A percentile compares a stretch with the other conserved stretches of the same genome.
phyloP scores from a whole-genome alignment of 1,140 invertebrate species.

The Drosophila murphyi region DNA sequence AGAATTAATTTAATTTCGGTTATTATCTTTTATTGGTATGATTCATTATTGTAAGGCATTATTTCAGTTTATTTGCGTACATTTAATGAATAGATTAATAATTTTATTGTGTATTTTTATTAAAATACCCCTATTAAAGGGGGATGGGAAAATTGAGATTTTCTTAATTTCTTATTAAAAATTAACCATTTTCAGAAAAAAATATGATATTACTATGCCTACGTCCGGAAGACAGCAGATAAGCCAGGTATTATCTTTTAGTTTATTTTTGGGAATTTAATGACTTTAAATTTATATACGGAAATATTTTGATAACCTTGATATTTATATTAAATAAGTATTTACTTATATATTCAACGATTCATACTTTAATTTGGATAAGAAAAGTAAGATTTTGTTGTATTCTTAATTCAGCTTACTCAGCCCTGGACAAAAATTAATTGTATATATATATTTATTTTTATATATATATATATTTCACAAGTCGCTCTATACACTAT shows the following conservation, averaged over 20 bases:
- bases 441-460: too few species aligned
- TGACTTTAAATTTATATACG: constrained; percentile 2
- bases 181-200: too few species aligned
- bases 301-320: background rate
- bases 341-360: background rate
- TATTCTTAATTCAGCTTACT: background rate
- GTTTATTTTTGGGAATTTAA: background rate
- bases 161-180: too few species aligned
- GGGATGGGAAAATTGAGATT: too few species aligned
- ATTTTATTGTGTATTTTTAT: too few species aligned
- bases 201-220: too few species aligned
- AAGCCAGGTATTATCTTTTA: constrained; percentile 3
- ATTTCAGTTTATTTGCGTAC: too few species aligned
- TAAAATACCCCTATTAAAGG: too few species aligned
- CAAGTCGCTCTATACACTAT: too few species aligned
- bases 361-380: background rate
- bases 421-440: too few species aligned
- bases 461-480: too few species aligned
- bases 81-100: too few species aligned
- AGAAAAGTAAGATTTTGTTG: background rate
- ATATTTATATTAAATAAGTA: background rate
- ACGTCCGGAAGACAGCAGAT: background rate
- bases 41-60: constrained; percentile 5
- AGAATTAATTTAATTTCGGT: background rate
- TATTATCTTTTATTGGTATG: constrained; percentile 15